Percentiles rank a stretch among this genome's conserved stretches.
These are phyloP conservation scores for Lutraria rhynchaena DNA, from an alignment of 1,140 invertebrate species.

Conservation along the genomic window DNA sequence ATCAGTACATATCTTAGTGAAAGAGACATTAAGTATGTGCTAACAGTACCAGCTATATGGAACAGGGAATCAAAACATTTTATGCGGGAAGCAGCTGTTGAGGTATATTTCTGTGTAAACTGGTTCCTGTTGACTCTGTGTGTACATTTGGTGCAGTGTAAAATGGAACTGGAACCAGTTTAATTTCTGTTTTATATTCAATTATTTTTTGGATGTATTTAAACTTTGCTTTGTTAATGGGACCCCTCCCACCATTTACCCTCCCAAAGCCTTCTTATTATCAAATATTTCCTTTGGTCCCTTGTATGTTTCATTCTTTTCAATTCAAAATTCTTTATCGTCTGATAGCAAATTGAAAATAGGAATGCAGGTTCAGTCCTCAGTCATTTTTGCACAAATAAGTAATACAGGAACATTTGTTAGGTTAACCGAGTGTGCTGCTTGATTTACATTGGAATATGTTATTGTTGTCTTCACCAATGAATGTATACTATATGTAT, in stretches of 20 bases:
- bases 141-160: not conserved
- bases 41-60: slow-evolving; percentile 61
- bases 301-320: too few species aligned
- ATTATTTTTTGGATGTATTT: too few species aligned
- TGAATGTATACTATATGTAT: not conserved
- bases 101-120: slow-evolving; percentile 14
- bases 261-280: too few species aligned
- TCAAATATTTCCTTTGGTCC: too few species aligned
- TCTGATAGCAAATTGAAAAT: not conserved
- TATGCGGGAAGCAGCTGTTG: slow-evolving; percentile 60
- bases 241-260: too few species aligned
- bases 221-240: too few species aligned
- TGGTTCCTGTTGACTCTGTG: not conserved
- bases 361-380: not conserved
- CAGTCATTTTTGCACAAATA: not conserved
- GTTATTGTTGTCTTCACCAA: too few species aligned
- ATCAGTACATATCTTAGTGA: slow-evolving; percentile 17
- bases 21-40: slow-evolving; percentile 40
- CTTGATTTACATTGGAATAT: too few species aligned
- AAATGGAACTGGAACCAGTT: not conserved
- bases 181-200: too few species aligned
- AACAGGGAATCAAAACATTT: slow-evolving; percentile 59
- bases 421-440: too few species aligned
- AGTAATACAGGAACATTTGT: not conserved
- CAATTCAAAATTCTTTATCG: not conserved